Conservation (phyloP, 2,888 invertebrate genomes). For the Neoaliturus tenellus region DNA sequence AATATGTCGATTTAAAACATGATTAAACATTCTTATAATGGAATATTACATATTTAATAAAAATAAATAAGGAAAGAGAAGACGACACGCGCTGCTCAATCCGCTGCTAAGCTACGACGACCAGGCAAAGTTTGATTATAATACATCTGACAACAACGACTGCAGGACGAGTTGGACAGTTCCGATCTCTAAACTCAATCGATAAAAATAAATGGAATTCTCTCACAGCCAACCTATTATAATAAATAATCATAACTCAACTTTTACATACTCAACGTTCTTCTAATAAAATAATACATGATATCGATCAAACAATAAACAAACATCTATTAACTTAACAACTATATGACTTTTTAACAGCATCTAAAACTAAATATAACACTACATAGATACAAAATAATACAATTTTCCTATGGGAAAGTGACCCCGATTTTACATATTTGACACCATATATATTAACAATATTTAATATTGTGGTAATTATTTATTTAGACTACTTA, state of each 20-base stretch:
- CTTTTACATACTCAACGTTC: conserved; percentile 17
- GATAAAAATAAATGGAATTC: conserved; percentile 48
- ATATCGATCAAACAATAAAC: conserved; percentile 14
- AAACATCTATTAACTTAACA: conserved; percentile 32
- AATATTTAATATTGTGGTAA: conserved; percentile 41
- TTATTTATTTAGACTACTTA: conserved; percentile 27
- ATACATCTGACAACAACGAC: conserved; percentile 11
- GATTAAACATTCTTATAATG: neutral
- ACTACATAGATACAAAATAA: conserved; percentile 46
- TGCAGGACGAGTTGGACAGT: conserved; percentile 10
- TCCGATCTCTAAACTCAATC: conserved; percentile 1
- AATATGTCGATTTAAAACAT: neutral
- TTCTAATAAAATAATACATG: conserved; percentile 40
- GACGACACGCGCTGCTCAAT: neutral
- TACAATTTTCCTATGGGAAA: conserved; percentile 38
- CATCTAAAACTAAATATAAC: conserved; percentile 43
- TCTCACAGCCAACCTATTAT: conserved; percentile 53
- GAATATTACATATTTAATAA: conserved; percentile 11
- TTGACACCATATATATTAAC: conserved; percentile 49
- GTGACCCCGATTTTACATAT: conserved; percentile 46
- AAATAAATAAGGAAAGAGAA: conserved; percentile 9
- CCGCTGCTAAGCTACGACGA: neutral
- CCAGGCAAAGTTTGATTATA: conserved; percentile 14
- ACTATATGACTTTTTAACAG: conserved; percentile 48
- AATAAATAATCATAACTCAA: conserved; percentile 46